Percentiles rank a stretch among this genome's conserved stretches.
Conservation (phyloP, 2,113 vertebrate genomes). For the Scomber japonicus region DNA sequence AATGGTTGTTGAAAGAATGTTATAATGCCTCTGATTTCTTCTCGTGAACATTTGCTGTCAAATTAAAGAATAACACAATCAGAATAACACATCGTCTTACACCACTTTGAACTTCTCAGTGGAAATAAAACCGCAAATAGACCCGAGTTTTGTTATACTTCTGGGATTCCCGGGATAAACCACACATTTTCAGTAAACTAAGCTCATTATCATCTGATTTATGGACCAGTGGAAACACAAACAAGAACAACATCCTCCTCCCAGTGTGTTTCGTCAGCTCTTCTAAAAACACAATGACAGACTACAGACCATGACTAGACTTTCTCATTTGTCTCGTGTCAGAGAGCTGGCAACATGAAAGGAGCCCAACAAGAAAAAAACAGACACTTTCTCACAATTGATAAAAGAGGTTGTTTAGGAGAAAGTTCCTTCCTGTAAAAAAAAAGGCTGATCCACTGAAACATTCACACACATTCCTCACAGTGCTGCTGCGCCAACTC, state of each 20-base stretch:
- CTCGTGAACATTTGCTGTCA: constrained; percentile 7
- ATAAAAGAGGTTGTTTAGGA: constrained; percentile 73
- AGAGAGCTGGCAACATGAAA: constrained; percentile 68
- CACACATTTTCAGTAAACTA: constrained; percentile 13
- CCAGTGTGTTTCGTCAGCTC: constrained; percentile 42
- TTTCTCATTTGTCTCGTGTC: constrained; percentile 63
- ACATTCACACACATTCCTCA: constrained; percentile 70
- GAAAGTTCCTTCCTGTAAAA: constrained; percentile 87
- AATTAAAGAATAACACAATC: constrained; percentile 17
- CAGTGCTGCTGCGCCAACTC: constrained; percentile 40
- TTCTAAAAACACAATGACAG: constrained; percentile 69
- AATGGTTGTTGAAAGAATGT: neutral
- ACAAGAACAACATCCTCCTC: constrained; percentile 60
- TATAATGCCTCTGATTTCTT: neutral
- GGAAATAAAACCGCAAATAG: constrained; percentile 17
- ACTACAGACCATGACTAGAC: constrained; percentile 49
- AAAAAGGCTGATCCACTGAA: constrained; percentile 81
- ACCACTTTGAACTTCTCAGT: neutral
- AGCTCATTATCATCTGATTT: constrained; percentile 65
- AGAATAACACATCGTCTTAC: constrained; percentile 6
- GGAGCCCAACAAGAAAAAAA: constrained; percentile 32
- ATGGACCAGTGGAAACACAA: constrained; percentile 64
- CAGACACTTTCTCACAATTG: constrained; percentile 76
- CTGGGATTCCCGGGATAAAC: constrained; percentile 33
- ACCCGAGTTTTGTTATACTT: constrained; percentile 27